Conservation (phyloP, 2,888 invertebrate genomes). For the Heliconius charithonia region DNA sequence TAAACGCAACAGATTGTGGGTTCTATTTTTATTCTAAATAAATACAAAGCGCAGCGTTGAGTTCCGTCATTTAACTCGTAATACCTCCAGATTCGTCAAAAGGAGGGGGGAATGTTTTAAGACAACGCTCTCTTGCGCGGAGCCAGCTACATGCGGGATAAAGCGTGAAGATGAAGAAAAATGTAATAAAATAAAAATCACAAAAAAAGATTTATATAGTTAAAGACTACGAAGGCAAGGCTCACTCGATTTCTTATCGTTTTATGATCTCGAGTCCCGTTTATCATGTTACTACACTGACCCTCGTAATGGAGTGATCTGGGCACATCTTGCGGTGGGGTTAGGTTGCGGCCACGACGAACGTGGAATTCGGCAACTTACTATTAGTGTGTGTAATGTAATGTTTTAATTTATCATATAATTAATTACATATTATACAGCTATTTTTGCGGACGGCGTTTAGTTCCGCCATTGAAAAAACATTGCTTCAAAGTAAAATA, state of each 20-base stretch:
- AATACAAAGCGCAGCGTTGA: too few relatives aligned
- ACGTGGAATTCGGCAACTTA: neutral
- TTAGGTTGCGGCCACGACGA: slow-evolving; percentile 12
- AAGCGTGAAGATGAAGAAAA: too few relatives aligned
- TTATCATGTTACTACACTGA: slow-evolving; percentile 43
- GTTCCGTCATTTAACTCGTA: too few relatives aligned
- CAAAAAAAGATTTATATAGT: neutral
- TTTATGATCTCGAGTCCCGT: slow-evolving; percentile 30
- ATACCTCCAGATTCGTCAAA: too few relatives aligned
- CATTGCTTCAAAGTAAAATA: neutral
- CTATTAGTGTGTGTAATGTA: neutral
- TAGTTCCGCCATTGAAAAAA: neutral
- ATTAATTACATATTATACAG: too few relatives aligned
- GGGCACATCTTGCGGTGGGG: slow-evolving; percentile 43
- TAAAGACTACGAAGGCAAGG: neutral
- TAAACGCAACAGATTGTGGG: too few relatives aligned
- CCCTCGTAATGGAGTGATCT: slow-evolving; percentile 42
- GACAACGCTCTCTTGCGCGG: too few relatives aligned
- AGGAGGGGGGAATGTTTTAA: too few relatives aligned
- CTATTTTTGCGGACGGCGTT: too few relatives aligned
- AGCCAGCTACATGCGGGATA: too few relatives aligned
- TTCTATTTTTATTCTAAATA: too few relatives aligned
- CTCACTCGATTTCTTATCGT: slow-evolving; percentile 31
- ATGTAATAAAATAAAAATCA: too few relatives aligned
- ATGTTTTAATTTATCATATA: neutral